phyloP scores from a whole-genome alignment of 2,113 vertebrate genomes.

The Oceanites oceanicus region DNA sequence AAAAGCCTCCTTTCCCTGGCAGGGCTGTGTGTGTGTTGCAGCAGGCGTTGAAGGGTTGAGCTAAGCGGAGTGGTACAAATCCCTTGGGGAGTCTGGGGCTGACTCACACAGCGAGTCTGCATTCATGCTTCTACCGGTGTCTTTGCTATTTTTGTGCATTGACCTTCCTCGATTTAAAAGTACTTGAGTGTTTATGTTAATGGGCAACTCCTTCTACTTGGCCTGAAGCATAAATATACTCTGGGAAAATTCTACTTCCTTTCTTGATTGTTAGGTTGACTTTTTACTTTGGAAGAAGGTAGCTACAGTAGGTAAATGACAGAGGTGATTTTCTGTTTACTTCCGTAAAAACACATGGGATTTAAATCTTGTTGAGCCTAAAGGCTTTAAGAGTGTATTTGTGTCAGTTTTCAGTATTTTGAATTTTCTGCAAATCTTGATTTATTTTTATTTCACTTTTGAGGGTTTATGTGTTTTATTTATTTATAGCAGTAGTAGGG shows the following conservation, averaged over 20 bases:
- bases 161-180: background rate
- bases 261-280: background rate
- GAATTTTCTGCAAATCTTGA: background rate
- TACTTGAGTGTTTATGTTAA: background rate
- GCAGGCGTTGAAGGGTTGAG: no score
- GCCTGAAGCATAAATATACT: background rate
- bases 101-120: background rate
- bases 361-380: background rate
- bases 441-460: background rate
- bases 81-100: fast-evolving
- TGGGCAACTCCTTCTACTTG: background rate
- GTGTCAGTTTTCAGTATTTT: background rate
- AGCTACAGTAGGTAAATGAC: background rate
- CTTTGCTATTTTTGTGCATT: background rate
- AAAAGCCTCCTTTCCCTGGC: background rate
- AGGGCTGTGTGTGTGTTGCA: background rate
- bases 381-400: background rate
- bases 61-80: no score
- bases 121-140: fast-evolving
- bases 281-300: background rate
- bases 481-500: background rate
- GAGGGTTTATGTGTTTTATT: background rate
- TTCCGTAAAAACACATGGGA: background rate
- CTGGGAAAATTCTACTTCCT: background rate
- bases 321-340: background rate